Base-by-base conservation (phyloP, 2,113 vertebrate genomes). In the Cricetomys ansorgei region DNA sequence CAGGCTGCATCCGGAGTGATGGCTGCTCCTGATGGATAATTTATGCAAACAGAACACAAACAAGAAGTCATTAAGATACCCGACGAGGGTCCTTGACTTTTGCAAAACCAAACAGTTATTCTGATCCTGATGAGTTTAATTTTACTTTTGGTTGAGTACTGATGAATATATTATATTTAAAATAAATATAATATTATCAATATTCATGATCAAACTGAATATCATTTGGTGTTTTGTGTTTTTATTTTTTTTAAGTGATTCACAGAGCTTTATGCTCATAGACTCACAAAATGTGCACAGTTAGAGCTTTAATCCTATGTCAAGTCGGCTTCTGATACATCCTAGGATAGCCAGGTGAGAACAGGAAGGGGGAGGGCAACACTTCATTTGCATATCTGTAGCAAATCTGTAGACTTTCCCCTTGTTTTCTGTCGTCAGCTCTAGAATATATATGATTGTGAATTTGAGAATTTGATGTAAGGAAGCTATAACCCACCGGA, bases 11-110 rank as follows among this genome's bases (percentile, higher is more conserved):
- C 95, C 98, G 96, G 93, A 95, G 75, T 94, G 96, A 98, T 72
- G 89, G 84, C 87, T 97, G 93, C 76, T 72, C 96, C 96, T 97
- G 96, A 97, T 96, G 97, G 96, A 95, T 94, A 87, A 76, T 98
- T 98, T 96, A 98, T 98, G 94, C 96, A 97, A 98, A 96, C 93
- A 98, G 53, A 98, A 95, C 96, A 96, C 97, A 98, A 98, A 98
- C 94, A 96, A 97, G 76, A 85, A 98, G 97, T 98, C 96, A 97
- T 96, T 98, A 98, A 98, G 96, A 91, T 94, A 97, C 96, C 97
- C 97, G 97, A 98, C 9, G 31, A 98, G 96, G 91, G 73, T 97
- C 95, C 98, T 97, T 96, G 96, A 96, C 59, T 95, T 98, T 98
- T 98, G 96, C 96, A 96, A 97, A 96, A 93, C 92, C 95, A 98